Evolutionary conservation across 2,113 vertebrate genomes (phyloP).

Genomic region (Gallinago jamesoni): DNA sequence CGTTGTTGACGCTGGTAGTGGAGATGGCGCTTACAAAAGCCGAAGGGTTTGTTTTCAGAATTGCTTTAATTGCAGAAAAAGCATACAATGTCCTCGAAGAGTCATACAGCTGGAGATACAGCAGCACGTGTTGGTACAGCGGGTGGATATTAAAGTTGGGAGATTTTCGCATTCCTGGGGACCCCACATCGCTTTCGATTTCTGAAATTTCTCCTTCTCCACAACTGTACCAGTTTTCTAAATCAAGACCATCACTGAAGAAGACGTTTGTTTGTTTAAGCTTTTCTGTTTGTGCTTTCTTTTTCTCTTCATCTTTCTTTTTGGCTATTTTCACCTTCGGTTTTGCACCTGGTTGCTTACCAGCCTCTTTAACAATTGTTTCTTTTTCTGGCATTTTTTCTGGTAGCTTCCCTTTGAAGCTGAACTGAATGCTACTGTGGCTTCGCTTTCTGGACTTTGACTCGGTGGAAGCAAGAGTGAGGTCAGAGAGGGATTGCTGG

Average conservation of each 20-base stretch:
- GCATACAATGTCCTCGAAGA: conserved; percentile 94
- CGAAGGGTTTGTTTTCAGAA: conserved; percentile 89
- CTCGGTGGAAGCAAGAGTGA: conserved; percentile 73
- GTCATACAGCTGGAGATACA: conserved; percentile 97
- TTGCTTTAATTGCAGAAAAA: conserved; percentile 91
- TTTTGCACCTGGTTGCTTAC: conserved; percentile 89
- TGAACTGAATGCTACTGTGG: conserved; percentile 95
- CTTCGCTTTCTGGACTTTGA: conserved; percentile 85
- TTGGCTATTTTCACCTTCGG: conserved; percentile 92
- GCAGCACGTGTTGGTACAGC: conserved; percentile 93
- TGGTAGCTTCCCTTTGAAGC: conserved; percentile 89
- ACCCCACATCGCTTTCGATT: conserved; percentile 95
- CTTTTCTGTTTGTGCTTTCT: conserved; percentile 86
- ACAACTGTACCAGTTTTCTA: conserved; percentile 99
- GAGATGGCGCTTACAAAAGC: conserved; percentile 96
- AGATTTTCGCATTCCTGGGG: conserved; percentile 84
- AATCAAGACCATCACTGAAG: conserved; percentile 95
- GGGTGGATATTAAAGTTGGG: conserved; percentile 92
- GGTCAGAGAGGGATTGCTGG: conserved; percentile 78
- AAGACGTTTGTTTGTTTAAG: conserved; percentile 87
- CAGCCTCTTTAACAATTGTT: conserved; percentile 78
- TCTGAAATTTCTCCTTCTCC: conserved; percentile 98
- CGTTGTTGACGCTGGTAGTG: conserved; percentile 96
- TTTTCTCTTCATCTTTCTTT: conserved; percentile 91
- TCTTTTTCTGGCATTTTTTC: conserved; percentile 91